These are phyloP conservation scores for Caenorhabditis tropicalis DNA, from an alignment of 1,140 invertebrate genomes.

Conservation along the genomic window DNA sequence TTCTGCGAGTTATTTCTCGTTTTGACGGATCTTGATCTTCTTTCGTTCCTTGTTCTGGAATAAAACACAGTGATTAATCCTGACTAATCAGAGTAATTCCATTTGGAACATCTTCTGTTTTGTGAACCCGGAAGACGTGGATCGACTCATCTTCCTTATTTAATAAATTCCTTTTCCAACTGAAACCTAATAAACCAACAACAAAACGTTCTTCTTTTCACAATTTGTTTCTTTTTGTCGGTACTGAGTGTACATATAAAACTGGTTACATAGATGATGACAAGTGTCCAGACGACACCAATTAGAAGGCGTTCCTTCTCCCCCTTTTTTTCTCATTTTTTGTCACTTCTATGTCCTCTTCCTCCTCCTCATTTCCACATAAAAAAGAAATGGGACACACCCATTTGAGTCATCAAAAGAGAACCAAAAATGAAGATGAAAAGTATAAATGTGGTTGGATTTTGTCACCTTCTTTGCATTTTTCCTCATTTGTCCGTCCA, in stretches of 20 bases:
- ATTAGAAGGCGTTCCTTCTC: slow-evolving; percentile 31
- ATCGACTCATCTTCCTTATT: neutral
- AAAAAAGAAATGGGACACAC: slow-evolving; percentile 26
- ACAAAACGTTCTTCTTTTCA: neutral
- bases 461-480: slow-evolving; percentile 19
- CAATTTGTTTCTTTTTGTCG: neutral
- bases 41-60: too few relatives aligned
- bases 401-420: slow-evolving; percentile 39
- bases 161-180: neutral
- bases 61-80: too few relatives aligned
- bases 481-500: neutral
- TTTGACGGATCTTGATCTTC: too few relatives aligned
- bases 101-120: neutral
- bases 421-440: slow-evolving; percentile 29
- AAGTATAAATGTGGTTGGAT: slow-evolving; percentile 33
- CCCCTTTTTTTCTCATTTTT: neutral
- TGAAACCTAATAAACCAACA: slow-evolving; percentile 20
- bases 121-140: neutral
- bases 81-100: too few relatives aligned
- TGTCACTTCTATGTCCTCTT: slow-evolving; percentile 5
- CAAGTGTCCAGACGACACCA: slow-evolving; percentile 34
- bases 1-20: too few relatives aligned
- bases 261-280: slow-evolving; percentile 17
- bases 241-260: neutral
- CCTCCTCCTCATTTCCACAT: slow-evolving; percentile 7